These are phyloP conservation scores for Psittacula echo DNA, from an alignment of 2,797 vertebrate species.

Conservation along the genomic window DNA sequence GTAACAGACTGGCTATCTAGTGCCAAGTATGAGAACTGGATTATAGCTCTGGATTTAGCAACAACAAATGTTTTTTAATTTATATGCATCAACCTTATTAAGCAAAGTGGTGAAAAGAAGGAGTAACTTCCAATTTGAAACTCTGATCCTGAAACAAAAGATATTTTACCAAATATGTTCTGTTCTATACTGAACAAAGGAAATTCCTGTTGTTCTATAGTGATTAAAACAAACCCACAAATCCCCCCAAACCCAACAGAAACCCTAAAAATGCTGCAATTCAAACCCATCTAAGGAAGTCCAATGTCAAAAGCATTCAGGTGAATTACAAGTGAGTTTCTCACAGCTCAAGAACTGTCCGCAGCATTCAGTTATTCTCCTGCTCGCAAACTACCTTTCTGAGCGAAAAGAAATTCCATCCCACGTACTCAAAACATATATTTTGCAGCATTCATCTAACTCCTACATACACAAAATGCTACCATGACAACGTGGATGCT, in stretches of 20 bases:
- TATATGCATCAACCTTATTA: background rate
- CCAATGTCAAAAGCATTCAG: background rate
- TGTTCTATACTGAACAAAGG: background rate
- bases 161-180: background rate
- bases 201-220: background rate
- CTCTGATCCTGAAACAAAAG: background rate
- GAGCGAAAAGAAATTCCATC: background rate
- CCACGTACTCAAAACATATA: background rate
- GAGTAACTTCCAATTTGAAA: background rate
- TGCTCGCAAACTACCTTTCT: background rate
- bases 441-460: background rate
- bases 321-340: background rate
- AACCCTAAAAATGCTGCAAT: background rate
- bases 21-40: background rate
- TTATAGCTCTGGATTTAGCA: conserved; percentile 18
- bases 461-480: background rate
- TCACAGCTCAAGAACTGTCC: background rate
- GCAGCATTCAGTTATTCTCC: background rate
- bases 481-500: background rate
- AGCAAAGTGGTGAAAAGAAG: background rate
- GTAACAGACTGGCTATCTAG: background rate
- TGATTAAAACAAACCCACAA: background rate
- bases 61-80: background rate
- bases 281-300: background rate
- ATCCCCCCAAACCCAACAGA: background rate